Base-by-base conservation (phyloP, 1,140 invertebrate species). In the Nephila pilipes region DNA sequence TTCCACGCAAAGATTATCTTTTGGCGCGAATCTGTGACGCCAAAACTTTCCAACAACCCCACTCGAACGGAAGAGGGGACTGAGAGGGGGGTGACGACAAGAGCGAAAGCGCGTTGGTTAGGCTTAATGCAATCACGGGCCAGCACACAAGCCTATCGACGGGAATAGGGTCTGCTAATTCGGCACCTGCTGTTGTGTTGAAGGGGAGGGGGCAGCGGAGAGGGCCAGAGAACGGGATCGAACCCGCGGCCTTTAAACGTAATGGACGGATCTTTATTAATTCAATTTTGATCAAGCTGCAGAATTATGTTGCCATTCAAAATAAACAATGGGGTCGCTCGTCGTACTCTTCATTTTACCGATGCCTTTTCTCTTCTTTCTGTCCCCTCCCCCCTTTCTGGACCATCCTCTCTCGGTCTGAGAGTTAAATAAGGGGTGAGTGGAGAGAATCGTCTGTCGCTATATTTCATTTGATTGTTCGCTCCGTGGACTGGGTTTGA, bases 221-320 rank as follows among this genome's bases (percentile, higher is more conserved):
- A 87, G 38, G n/a, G 63, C 46, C 22, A 10, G 14, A 32, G 69
- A 46, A n/a, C 63, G 46, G 80, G 87, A 83, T 83, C 79, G 79
- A 88, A 81, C 85, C 87, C 55, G 87, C 80, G 93, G 81, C 93
- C 89, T 92, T 92, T 92, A 94, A 94, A 94, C 85, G 81, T 93
- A 93, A 93, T 93, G 91, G 91, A 85, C 83, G 87, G 93, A 94
- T 94, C 93, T 94, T 93, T 94, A 94, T 94, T 94, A 94, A 94
- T 94, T 90, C 93, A 93, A 94, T 94, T 94, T 94, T 93, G 87
- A 94, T 94, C 93, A 94, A 93, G 90, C 93, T 91, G 90, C 90
- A 80, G 87, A 91, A 94, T 94, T 94, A 94, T 94, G 93, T 94
- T 94, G 87, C 93, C 93, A 94, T 93, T 94, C 87, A 94, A 93